Evolutionary conservation across 2,113 vertebrate species (phyloP).

Genomic region (Gymnarchus niloticus): DNA sequence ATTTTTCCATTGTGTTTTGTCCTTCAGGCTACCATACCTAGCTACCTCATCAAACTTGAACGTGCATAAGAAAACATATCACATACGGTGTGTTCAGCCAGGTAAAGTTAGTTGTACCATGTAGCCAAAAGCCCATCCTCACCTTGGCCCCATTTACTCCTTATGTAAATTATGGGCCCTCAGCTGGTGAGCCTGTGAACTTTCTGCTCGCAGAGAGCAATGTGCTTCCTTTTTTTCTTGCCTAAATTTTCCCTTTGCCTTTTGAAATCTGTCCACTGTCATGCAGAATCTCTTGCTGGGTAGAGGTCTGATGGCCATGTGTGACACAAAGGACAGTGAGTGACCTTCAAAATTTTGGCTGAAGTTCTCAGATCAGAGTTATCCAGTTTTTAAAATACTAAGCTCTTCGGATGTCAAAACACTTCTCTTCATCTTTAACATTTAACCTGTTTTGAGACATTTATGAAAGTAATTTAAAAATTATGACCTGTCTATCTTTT

Average conservation of each 20-base stretch:
- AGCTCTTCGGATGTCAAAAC: neutral
- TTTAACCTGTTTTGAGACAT: neutral
- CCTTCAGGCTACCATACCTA: too few relatives aligned
- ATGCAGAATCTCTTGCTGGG: conserved; percentile 13
- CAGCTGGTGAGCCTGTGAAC: neutral
- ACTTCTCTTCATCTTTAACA: too few relatives aligned
- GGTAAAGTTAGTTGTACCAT: neutral
- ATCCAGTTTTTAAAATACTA: neutral
- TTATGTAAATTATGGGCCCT: neutral
- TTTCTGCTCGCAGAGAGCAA: conserved; percentile 2
- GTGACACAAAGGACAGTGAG: neutral
- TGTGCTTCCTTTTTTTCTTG: conserved; percentile 30
- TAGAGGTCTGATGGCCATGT: conserved; percentile 28
- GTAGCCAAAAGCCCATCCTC: too few relatives aligned
- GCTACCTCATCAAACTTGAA: too few relatives aligned
- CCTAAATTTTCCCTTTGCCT: conserved; percentile 27
- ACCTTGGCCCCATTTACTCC: neutral
- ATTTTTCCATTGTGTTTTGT: too few relatives aligned
- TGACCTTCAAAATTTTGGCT: neutral
- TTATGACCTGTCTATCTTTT: neutral
- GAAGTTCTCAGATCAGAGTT: neutral
- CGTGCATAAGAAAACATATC: too few relatives aligned
- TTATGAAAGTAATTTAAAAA: neutral
- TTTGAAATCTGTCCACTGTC: conserved; percentile 32
- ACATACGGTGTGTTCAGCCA: neutral